Percentiles rank a stretch among this genome's conserved stretches.
phyloP scores from a whole-genome alignment of 2,888 invertebrate genomes.

The Dysmachus trigonus region DNA sequence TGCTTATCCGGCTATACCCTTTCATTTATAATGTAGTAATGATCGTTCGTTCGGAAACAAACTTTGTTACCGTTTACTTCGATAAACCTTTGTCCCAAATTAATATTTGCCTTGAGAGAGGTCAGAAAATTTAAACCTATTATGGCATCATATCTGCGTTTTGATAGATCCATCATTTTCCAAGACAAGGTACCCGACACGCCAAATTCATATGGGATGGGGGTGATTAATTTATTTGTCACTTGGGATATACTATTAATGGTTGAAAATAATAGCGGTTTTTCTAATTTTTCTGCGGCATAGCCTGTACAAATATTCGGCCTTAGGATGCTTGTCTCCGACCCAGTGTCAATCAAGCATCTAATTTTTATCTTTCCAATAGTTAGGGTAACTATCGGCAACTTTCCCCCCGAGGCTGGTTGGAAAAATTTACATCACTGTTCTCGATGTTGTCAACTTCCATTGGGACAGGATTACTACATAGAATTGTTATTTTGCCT shows the following conservation, averaged over 20 bases:
- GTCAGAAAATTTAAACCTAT: neutral
- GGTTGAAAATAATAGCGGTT: neutral
- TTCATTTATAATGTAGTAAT: neutral
- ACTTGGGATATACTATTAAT: neutral
- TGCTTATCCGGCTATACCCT: too few species aligned
- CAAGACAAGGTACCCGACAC: neutral
- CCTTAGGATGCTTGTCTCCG: neutral
- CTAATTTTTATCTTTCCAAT: neutral
- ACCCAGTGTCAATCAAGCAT: constrained; percentile 6
- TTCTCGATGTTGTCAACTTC: neutral
- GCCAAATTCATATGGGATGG: neutral
- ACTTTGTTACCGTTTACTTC: neutral
- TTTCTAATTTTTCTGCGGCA: neutral
- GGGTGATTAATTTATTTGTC: neutral
- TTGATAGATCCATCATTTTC: too few species aligned
- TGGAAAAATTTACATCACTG: neutral
- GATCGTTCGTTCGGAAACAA: neutral
- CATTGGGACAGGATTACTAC: neutral
- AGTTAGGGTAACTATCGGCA: neutral
- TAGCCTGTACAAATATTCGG: neutral
- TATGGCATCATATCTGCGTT: neutral
- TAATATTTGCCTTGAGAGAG: neutral
- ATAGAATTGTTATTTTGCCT: neutral
- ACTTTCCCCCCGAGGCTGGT: neutral
- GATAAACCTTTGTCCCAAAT: neutral